Evolutionary conservation across 1,140 invertebrate species (phyloP).

Genomic region (Cyclina sinensis): DNA sequence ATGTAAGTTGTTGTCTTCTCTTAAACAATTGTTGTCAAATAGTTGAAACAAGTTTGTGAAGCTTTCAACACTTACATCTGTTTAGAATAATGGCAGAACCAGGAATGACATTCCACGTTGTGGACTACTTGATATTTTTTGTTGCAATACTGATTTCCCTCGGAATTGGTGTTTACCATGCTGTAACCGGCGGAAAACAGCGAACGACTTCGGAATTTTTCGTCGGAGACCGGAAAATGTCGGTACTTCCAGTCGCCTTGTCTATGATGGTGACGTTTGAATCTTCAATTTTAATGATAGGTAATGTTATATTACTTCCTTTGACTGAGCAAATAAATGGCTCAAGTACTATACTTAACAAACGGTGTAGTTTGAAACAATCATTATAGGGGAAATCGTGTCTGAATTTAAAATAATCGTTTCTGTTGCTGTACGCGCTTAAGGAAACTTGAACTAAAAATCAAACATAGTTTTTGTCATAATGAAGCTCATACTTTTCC

Average conservation of each 20-base stretch:
- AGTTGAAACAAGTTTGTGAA: too few relatives aligned
- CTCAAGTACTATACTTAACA: too few relatives aligned
- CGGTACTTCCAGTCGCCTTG: constrained; percentile 75
- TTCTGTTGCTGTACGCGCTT: too few relatives aligned
- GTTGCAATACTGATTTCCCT: constrained; percentile 85
- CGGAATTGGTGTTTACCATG: constrained; percentile 93
- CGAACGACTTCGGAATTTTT: constrained; percentile 94
- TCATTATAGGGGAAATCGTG: too few relatives aligned
- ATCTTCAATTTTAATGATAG: constrained; percentile 85
- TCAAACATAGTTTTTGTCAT: background rate
- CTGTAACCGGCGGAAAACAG: constrained; percentile 93
- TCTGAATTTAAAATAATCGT: too few relatives aligned
- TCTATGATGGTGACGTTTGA: constrained; percentile 77
- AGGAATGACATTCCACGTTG: background rate
- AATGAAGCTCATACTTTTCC: too few relatives aligned
- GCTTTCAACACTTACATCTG: too few relatives aligned
- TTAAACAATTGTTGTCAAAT: too few relatives aligned
- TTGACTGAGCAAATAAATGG: too few relatives aligned
- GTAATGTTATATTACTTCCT: constrained; percentile 18
- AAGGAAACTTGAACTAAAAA: too few relatives aligned
- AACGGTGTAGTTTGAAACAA: too few relatives aligned
- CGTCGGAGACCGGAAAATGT: constrained; percentile 88
- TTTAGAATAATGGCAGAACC: background rate
- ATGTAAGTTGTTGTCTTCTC: too few relatives aligned
- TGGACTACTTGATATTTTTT: constrained; percentile 76